Conservation (phyloP, 2,888 invertebrate genomes). For the Pheosia tremula region DNA sequence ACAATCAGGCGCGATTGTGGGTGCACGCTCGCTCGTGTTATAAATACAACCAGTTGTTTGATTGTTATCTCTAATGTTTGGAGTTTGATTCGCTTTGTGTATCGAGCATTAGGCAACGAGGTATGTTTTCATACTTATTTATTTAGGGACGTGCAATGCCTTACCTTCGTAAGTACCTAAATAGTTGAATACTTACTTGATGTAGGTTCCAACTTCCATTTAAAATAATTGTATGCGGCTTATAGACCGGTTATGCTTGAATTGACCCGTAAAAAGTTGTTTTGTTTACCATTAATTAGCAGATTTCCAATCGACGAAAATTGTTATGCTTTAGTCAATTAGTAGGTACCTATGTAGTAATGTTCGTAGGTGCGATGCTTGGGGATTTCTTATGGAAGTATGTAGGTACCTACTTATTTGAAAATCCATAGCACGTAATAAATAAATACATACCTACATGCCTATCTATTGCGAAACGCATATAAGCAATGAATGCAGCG, state of each 20-base stretch:
- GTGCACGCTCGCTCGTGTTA: not conserved
- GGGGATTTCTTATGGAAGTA: too few relatives aligned
- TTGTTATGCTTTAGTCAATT: too few relatives aligned
- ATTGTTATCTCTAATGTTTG: not conserved
- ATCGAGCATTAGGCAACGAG: not conserved
- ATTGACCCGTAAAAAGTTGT: not conserved
- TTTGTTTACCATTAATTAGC: not conserved
- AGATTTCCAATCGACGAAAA: not conserved
- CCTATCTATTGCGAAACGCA: too few relatives aligned
- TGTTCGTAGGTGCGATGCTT: too few relatives aligned
- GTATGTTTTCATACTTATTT: not conserved
- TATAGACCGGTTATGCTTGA: not conserved
- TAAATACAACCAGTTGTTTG: not conserved
- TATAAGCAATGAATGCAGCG: too few relatives aligned
- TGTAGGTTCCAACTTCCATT: too few relatives aligned
- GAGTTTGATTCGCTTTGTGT: not conserved
- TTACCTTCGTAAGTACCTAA: too few relatives aligned
- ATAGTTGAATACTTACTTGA: not conserved
- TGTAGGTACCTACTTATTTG: too few relatives aligned
- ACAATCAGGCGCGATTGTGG: not conserved
- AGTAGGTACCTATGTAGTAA: too few relatives aligned
- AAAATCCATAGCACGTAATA: too few relatives aligned
- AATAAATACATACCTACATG: too few relatives aligned
- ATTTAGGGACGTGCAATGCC: not conserved
- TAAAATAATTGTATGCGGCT: not conserved